A percentile compares a stretch with the other conserved stretches of the same genome.
Conservation (phyloP, 2,797 vertebrate genomes). For the Sarcoramphus papa region DNA sequence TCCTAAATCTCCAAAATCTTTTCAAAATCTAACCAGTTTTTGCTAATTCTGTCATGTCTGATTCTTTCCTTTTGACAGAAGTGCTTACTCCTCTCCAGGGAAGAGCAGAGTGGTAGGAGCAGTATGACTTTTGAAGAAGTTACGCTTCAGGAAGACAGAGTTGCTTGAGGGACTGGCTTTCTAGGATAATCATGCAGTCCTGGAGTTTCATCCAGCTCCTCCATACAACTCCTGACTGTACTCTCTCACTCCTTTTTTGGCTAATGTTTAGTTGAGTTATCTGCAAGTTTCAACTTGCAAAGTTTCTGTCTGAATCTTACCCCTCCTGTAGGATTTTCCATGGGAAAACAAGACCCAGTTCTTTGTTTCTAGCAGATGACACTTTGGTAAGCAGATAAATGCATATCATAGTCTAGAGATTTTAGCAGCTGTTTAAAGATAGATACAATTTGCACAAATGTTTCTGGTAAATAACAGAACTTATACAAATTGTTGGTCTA, state of each 20-base stretch:
- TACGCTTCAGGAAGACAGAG: neutral
- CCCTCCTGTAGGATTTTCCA: neutral
- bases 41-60: neutral
- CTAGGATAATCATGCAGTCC: neutral
- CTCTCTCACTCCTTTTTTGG: neutral
- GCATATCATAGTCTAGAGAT: neutral
- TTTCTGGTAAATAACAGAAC: slow-evolving; percentile 33
- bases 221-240: neutral
- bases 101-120: neutral
- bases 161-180: neutral
- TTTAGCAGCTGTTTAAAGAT: slow-evolving; percentile 17
- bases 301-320: neutral
- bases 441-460: neutral
- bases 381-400: neutral
- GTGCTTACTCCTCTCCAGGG: neutral
- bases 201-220: neutral
- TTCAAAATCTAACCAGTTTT: neutral
- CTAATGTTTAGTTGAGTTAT: neutral
- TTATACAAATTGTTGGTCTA: neutral
- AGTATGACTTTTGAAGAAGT: neutral
- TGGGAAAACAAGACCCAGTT: neutral
- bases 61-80: neutral
- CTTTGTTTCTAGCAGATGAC: neutral
- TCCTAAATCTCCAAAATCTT: neutral
- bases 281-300: neutral